phyloP scores from a whole-genome alignment of 2,797 vertebrate genomes.

The Harpagifer antarcticus region DNA sequence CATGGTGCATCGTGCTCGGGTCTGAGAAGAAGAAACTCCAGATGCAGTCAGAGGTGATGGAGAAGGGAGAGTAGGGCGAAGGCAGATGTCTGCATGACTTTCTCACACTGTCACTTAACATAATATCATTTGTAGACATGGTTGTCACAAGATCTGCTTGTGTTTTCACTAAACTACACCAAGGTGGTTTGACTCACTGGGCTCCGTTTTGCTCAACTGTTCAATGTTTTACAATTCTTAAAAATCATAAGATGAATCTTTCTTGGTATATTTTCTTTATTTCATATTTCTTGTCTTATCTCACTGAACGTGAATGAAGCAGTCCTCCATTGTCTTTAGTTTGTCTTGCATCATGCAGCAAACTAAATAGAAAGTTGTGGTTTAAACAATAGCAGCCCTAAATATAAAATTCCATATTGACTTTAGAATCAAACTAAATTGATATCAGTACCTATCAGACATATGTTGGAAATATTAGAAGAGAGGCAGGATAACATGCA shows the following conservation, averaged over 20 bases:
- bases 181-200: not conserved
- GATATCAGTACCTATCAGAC: not conserved
- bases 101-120: not conserved
- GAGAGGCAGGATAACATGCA: not conserved
- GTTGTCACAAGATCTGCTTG: not conserved
- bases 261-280: not conserved
- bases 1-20: conserved; percentile 26
- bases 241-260: not conserved
- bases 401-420: not conserved
- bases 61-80: not conserved
- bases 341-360: not conserved
- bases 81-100: conserved; percentile 10
- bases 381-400: not conserved
- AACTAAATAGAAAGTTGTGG: not conserved
- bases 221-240: not conserved
- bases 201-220: not conserved
- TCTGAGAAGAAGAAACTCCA: conserved; percentile 8
- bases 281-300: not conserved
- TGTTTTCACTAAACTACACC: not conserved
- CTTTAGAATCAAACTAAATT: not conserved
- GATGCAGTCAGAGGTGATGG: conserved; percentile 29
- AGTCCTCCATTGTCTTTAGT: not conserved
- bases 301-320: not conserved
- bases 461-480: not conserved
- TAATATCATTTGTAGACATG: not conserved